Conservation (phyloP, 2,888 invertebrate species). For the Rhagium mordax region DNA sequence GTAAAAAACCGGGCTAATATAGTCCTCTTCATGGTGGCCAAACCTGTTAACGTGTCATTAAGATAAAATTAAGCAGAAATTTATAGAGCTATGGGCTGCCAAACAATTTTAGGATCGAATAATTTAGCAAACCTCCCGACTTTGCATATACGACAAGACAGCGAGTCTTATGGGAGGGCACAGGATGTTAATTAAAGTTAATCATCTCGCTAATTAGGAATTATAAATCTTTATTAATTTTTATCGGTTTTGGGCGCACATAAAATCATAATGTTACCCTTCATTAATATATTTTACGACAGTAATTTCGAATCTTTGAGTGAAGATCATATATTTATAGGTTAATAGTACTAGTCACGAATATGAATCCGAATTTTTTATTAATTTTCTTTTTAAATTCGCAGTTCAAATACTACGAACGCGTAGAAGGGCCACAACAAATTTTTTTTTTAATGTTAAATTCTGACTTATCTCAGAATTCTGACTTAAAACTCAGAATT, state of each 20-base stretch:
- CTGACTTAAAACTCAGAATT: no score
- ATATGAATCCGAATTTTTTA: no score
- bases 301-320: no score
- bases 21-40: neutral
- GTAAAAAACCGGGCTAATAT: neutral
- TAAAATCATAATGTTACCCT: no score
- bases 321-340: no score
- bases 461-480: no score
- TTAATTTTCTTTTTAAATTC: no score
- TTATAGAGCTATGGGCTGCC: neutral
- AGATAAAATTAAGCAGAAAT: neutral
- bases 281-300: no score
- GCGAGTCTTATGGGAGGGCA: neutral
- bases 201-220: neutral
- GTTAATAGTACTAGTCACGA: no score
- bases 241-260: neutral
- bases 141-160: neutral
- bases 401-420: no score
- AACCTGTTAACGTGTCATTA: neutral
- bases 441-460: no score
- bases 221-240: neutral
- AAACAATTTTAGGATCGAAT: neutral
- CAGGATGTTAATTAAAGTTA: neutral
- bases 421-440: no score
- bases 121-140: neutral